Evolutionary conservation across 2,888 invertebrate species (phyloP), one percentile per base, ranked within the genome.

Genomic region (Venusia cambrica): DNA sequence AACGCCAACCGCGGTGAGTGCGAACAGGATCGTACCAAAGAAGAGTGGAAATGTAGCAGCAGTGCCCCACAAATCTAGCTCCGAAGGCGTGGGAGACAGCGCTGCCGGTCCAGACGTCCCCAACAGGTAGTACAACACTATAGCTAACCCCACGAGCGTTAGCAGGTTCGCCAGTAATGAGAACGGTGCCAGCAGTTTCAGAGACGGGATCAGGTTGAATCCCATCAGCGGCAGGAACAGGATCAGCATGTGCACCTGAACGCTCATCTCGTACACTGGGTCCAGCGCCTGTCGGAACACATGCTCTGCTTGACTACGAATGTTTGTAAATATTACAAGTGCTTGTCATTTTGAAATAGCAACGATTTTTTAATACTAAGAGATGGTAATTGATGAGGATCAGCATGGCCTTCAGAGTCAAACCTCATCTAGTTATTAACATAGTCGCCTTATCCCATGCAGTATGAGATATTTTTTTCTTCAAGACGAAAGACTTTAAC

Each of bases 1-100:
- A 77, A 93, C 93, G 9, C 93, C 93, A 14, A 93, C 93, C 1
- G 93, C 93, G 53, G 93, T 97, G 53, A 97, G 89, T 0, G 97
- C 95, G 73, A 97, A 98, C 35, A 98, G 87, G 1, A 95, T 94
- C 0, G 97, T 97, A 1, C 97, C 97, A 70, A 99, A 97, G 87
- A 96, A 99, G 1, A 99, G 88, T 0, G 99, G 98, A 61, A 97
- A 93, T 33, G 92, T 89, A 17, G 87, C 0, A 96, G 94, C 60
- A 73, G 4, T 92, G 62, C 7, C 93, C 94, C 38, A 93, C 88
- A 2, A 91, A 83, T 90, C 89, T 1, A 93, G 81, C 74, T 33
- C 73, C 76, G 27, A 18, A 1, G 1, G 1, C 76, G 27, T 19
- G 1, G 1, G 1, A 2, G 9, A n/a, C 7, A 6, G 1, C 7